phyloP scores from a whole-genome alignment of 2,797 vertebrate species.

The Hoplostethus atlanticus region DNA sequence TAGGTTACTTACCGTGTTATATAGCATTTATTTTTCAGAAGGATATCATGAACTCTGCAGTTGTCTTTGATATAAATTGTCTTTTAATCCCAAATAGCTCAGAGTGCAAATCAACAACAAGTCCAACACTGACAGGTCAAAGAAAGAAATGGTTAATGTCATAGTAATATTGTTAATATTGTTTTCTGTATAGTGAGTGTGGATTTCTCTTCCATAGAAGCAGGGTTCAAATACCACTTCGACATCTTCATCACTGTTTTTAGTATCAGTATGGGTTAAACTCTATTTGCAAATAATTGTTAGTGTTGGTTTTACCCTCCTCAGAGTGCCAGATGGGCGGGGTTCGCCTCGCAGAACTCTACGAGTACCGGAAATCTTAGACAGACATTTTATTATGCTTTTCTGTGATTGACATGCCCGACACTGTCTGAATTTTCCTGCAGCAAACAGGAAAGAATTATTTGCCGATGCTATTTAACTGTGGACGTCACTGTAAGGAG shows the following conservation, averaged over 20 bases:
- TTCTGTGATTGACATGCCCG: constrained; percentile 23
- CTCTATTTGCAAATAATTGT: background rate
- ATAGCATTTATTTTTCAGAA: too few species aligned
- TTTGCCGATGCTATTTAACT: constrained; percentile 30
- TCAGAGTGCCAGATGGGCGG: too few species aligned
- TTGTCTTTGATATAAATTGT: too few species aligned
- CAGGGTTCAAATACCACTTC: constrained; percentile 12
- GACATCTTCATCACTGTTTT: background rate
- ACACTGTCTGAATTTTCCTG: constrained; percentile 22
- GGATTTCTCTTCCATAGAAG: constrained; percentile 29
- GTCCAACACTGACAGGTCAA: background rate
- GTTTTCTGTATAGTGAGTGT: background rate
- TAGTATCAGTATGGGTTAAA: background rate
- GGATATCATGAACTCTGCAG: too few species aligned
- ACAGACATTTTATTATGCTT: constrained; percentile 6
- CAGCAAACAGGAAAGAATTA: constrained; percentile 3
- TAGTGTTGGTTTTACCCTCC: background rate
- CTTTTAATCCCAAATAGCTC: constrained; percentile 10
- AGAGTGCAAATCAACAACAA: background rate
- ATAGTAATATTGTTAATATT: background rate
- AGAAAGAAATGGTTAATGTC: background rate
- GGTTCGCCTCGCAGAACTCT: too few species aligned
- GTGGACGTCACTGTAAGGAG: constrained; percentile 34
- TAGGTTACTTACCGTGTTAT: too few species aligned
- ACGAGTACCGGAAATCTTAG: background rate